These are phyloP conservation scores for Sapayoa aenigma DNA, from an alignment of 2,113 vertebrate genomes.

Conservation along the genomic window DNA sequence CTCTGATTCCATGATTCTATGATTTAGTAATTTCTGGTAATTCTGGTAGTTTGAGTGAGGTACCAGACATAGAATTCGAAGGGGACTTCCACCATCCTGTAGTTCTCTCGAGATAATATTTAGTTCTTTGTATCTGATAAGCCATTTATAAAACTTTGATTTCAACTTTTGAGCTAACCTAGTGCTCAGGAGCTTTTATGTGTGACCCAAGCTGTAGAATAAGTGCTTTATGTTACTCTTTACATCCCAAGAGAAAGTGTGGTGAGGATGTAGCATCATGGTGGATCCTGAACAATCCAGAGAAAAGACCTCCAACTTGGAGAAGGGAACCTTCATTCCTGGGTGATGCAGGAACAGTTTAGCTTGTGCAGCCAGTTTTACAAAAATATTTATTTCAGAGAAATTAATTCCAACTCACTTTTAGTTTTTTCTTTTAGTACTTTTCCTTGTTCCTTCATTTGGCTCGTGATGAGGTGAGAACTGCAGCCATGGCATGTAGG, in stretches of 20 bases:
- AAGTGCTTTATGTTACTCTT: background rate
- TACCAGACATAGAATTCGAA: background rate
- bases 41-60: background rate
- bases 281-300: background rate
- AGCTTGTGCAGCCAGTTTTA: conserved; percentile 4
- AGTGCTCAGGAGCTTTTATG: background rate
- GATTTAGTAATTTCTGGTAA: background rate
- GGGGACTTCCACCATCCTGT: background rate
- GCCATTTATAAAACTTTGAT: background rate
- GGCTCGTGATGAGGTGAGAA: conserved; percentile 25
- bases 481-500: background rate
- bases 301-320: background rate
- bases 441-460: background rate
- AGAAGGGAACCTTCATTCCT: conserved; percentile 18
- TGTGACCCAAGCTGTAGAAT: background rate
- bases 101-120: background rate
- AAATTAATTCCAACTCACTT: conserved; percentile 47
- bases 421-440: background rate
- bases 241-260: background rate
- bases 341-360: background rate
- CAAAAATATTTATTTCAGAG: conserved; percentile 35
- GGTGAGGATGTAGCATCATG: background rate
- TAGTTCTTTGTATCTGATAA: background rate
- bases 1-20: background rate
- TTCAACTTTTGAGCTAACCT: background rate